phyloP scores from a whole-genome alignment of 2,113 vertebrate genomes.

The Chascanopsetta lugubris region DNA sequence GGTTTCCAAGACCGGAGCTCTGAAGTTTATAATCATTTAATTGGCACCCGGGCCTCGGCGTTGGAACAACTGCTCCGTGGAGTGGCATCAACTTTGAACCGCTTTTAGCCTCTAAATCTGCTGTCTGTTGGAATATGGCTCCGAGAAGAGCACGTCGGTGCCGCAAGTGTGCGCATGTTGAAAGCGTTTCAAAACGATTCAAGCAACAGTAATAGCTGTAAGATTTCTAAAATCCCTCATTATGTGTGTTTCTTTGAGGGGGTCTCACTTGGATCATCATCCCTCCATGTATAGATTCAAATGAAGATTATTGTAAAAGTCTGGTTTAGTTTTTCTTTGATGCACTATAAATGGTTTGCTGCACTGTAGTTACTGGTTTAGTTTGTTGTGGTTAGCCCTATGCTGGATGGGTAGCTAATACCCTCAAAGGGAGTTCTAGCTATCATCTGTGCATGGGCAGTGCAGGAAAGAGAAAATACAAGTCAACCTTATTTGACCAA shows the following conservation, averaged over 20 bases:
- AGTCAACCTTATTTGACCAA: too few relatives aligned
- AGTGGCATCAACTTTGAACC: constrained; percentile 42
- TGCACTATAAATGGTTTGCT: too few relatives aligned
- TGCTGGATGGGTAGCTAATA: too few relatives aligned
- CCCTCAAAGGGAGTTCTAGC: too few relatives aligned
- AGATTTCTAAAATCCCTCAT: background rate
- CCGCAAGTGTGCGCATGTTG: background rate
- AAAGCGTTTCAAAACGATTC: background rate
- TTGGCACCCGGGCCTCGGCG: constrained; percentile 22
- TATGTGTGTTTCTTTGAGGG: background rate
- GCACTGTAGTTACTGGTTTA: too few relatives aligned
- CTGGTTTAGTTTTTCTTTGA: too few relatives aligned
- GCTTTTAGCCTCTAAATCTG: constrained; percentile 5
- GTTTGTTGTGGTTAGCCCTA: too few relatives aligned
- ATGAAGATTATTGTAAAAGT: background rate
- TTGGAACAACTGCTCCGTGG: constrained; percentile 31
- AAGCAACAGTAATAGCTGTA: background rate
- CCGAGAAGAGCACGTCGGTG: background rate
- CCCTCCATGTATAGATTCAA: background rate
- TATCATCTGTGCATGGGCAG: too few relatives aligned
- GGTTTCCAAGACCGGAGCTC: background rate
- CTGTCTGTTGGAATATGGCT: background rate
- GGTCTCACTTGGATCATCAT: background rate
- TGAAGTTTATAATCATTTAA: constrained; percentile 31
- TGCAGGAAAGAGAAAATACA: too few relatives aligned